Conservation (phyloP, 2,797 vertebrate species). For the Rhynchotus rufescens region DNA sequence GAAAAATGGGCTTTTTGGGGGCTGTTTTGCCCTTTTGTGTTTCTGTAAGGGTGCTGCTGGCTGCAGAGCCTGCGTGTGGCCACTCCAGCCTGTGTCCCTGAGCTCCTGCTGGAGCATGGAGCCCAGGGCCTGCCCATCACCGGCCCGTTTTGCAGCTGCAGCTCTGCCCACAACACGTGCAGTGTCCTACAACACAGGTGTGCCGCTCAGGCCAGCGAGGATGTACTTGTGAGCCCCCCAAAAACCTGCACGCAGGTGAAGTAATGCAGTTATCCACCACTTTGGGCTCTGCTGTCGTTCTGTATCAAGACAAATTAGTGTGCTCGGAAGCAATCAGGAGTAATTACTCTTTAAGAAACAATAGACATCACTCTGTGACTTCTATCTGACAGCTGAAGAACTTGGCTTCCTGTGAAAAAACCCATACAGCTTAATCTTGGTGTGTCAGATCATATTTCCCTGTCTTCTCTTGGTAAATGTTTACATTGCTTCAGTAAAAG, state of each 20-base stretch:
- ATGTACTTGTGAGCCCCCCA: slow-evolving; percentile 81
- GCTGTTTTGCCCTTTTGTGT: not conserved
- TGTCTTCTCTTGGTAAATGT: slow-evolving; percentile 68
- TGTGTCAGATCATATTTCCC: slow-evolving; percentile 68
- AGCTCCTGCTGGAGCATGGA: slow-evolving; percentile 71
- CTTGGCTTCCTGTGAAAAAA: slow-evolving; percentile 61
- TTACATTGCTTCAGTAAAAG: slow-evolving; percentile 50
- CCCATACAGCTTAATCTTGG: slow-evolving; percentile 66
- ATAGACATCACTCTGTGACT: slow-evolving; percentile 62
- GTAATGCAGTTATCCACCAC: not conserved
- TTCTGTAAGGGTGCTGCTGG: not conserved
- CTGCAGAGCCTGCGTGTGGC: slow-evolving; percentile 78
- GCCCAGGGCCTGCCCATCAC: slow-evolving; percentile 78
- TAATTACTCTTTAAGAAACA: slow-evolving; percentile 74
- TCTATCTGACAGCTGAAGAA: slow-evolving; percentile 68
- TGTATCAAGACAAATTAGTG: slow-evolving; percentile 67
- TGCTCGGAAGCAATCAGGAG: slow-evolving; percentile 68
- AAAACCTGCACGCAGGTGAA: slow-evolving; percentile 84
- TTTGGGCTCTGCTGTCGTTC: slow-evolving; percentile 35
- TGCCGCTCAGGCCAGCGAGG: slow-evolving; percentile 81
- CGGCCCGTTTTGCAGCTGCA: slow-evolving; percentile 79
- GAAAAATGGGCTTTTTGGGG: not conserved
- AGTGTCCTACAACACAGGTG: slow-evolving; percentile 78
- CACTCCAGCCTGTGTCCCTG: slow-evolving; percentile 81
- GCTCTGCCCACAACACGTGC: slow-evolving; percentile 70